These are phyloP conservation scores for Watsonalla cultraria DNA, from an alignment of 2,888 invertebrate genomes.

Conservation along the genomic window DNA sequence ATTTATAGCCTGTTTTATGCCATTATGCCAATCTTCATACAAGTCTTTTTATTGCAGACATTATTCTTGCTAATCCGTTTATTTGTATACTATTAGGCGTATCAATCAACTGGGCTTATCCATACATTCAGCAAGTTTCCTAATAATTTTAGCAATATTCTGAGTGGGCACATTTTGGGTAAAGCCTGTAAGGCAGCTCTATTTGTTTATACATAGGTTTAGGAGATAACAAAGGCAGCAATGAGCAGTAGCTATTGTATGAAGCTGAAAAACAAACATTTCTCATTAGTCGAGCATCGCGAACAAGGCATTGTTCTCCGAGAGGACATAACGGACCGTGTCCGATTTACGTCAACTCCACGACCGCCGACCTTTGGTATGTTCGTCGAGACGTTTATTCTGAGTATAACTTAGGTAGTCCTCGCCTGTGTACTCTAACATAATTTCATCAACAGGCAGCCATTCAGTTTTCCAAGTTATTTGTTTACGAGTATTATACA, in stretches of 20 bases:
- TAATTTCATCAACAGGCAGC: background rate
- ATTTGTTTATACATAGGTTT: constrained; percentile 31
- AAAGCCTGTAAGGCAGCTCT: too few relatives aligned
- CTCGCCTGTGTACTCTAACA: too few relatives aligned
- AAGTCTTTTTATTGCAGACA: constrained; percentile 3
- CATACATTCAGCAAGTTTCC: background rate
- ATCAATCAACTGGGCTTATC: background rate
- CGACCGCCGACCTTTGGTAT: constrained; percentile 57
- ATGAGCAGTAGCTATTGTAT: constrained; percentile 59
- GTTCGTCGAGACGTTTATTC: constrained; percentile 1
- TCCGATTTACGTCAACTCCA: constrained; percentile 65
- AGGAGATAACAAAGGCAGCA: constrained; percentile 56
- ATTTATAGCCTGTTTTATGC: constrained; percentile 43
- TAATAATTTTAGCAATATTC: background rate
- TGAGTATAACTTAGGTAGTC: too few relatives aligned
- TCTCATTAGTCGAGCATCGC: constrained; percentile 71
- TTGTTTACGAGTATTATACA: too few relatives aligned
- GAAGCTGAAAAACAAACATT: constrained; percentile 71
- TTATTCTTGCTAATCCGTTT: background rate
- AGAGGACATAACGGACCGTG: constrained; percentile 72
- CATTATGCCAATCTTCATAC: constrained; percentile 22
- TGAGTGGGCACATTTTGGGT: too few relatives aligned
- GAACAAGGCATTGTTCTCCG: constrained; percentile 67
- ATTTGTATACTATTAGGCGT: background rate
- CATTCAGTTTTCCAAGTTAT: background rate